phyloP scores from a whole-genome alignment of 2,113 vertebrate species.

The Patagioenas fasciata region DNA sequence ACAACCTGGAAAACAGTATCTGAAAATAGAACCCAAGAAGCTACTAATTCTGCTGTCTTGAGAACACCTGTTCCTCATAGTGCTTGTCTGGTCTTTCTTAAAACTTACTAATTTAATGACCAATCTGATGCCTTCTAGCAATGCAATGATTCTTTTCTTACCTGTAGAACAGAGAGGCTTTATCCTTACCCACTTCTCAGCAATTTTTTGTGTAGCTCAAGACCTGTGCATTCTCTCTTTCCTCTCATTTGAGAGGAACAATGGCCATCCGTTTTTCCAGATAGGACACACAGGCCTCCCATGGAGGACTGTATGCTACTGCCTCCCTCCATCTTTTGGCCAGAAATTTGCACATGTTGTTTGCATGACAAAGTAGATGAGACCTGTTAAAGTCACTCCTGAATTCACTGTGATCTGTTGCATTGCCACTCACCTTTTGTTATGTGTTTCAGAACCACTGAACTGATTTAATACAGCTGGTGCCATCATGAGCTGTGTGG shows the following conservation, averaged over 20 bases:
- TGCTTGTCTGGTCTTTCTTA: not conserved
- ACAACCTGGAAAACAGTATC: not conserved
- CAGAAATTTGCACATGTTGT: not conserved
- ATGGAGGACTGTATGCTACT: not conserved
- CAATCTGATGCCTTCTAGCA: not conserved
- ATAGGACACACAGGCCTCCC: not conserved
- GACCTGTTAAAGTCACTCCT: not conserved
- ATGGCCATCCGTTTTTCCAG: not conserved
- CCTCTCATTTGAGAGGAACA: fast-evolving
- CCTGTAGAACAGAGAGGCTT: not conserved
- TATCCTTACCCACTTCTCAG: not conserved
- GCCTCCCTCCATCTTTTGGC: not conserved
- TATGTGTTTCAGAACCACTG: not conserved
- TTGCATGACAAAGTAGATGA: not conserved
- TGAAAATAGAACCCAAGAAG: not conserved
- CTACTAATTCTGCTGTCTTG: not conserved
- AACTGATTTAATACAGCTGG: not conserved
- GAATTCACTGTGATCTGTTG: not conserved
- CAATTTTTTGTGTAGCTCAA: not conserved
- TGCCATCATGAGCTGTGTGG: not conserved
- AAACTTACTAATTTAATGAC: not conserved
- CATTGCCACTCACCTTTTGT: not conserved
- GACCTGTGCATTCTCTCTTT: not conserved
- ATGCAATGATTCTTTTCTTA: not conserved
- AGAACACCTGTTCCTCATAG: not conserved